Percentiles rank a stretch among this genome's conserved stretches.
These are phyloP conservation scores for Peromyscus nudipes DNA, from an alignment of 2,797 vertebrate genomes.

Conservation along the genomic window DNA sequence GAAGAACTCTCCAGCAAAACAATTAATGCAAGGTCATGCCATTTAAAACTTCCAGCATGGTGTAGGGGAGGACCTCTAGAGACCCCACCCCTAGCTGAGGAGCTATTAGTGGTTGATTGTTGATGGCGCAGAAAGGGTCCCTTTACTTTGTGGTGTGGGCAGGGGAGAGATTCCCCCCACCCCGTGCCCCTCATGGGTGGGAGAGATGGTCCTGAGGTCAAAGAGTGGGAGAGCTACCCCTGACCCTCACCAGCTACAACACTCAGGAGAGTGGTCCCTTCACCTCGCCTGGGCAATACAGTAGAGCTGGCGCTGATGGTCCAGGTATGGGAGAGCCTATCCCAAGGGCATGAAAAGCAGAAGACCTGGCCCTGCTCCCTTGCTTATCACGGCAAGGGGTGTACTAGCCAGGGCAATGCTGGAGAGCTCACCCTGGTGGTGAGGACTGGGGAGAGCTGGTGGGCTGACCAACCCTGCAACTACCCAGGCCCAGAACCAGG, in stretches of 20 bases:
- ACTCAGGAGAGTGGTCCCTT: not conserved
- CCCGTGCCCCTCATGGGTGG: not conserved
- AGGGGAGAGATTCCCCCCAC: not conserved
- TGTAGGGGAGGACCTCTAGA: not conserved
- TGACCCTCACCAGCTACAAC: not conserved
- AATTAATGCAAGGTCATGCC: not conserved
- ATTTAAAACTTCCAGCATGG: not conserved
- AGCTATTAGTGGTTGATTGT: not conserved
- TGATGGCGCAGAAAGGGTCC: not conserved
- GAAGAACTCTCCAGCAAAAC: not conserved
- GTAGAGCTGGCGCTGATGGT: not conserved
- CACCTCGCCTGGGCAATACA: not conserved
- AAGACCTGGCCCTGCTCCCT: not conserved
- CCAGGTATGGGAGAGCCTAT: not conserved
- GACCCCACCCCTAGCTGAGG: not conserved
- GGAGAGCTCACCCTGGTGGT: not conserved
- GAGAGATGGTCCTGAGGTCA: not conserved
- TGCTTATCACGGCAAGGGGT: not conserved
- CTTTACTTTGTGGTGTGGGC: not conserved
- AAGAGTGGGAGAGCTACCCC: not conserved
- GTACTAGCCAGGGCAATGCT: not conserved
- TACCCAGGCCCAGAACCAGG: not conserved
- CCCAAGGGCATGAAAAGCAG: not conserved
- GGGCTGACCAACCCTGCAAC: not conserved
- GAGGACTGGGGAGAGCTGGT: not conserved